Evolutionary conservation across 2,113 vertebrate species (phyloP).

Genomic region (Ptyas mucosa): DNA sequence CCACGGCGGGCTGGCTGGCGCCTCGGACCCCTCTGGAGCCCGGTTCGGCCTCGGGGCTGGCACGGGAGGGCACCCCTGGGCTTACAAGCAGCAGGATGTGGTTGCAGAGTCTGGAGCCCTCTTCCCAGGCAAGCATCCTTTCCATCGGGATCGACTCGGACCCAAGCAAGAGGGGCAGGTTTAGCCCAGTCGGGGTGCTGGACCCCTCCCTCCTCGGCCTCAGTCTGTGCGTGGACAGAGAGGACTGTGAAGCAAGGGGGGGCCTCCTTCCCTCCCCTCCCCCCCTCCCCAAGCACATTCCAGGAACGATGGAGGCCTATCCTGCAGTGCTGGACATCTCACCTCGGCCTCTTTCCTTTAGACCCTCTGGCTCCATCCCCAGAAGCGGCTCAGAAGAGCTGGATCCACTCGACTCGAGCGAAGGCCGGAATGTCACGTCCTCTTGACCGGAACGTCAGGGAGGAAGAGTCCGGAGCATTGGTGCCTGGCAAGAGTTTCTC

Average conservation of each 20-base stretch:
- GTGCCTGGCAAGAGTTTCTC: neutral
- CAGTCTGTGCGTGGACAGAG: neutral
- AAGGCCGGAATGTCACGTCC: neutral
- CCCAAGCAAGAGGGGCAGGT: neutral
- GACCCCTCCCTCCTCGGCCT: neutral
- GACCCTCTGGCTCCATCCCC: neutral
- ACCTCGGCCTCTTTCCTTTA: neutral
- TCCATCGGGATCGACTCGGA: neutral
- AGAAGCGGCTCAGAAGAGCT: neutral
- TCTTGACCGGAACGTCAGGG: neutral
- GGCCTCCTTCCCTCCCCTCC: rapidly evolving
- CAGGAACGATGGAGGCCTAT: rapidly evolving
- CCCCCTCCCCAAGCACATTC: neutral
- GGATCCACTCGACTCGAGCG: neutral
- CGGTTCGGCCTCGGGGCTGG: neutral
- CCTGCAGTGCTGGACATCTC: neutral
- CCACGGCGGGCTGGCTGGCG: neutral
- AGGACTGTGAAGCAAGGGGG: neutral
- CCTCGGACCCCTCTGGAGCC: neutral
- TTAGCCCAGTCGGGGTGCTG: neutral
- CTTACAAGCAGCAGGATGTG: neutral
- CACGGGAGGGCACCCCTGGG: neutral
- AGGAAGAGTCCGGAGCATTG: neutral
- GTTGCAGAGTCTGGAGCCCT: neutral
- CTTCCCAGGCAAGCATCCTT: neutral